phyloP scores from a whole-genome alignment of 1,140 invertebrate genomes.

The Drosophila ananassae region DNA sequence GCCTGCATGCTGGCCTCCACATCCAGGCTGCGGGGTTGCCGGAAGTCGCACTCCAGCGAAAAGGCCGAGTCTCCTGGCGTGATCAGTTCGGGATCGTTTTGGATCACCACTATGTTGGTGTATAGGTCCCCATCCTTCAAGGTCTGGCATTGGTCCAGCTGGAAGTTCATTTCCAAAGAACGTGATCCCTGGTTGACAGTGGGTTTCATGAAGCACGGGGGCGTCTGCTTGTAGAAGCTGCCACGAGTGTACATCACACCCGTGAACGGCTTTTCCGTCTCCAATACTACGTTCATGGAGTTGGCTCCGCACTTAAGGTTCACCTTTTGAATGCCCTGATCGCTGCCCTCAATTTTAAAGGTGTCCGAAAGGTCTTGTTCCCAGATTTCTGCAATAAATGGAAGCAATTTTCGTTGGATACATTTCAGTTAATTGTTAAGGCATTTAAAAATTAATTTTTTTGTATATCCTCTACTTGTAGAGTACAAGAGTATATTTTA shows the following conservation, averaged over 20 bases:
- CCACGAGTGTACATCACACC: slow-evolving; percentile 87
- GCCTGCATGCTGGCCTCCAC: slow-evolving; percentile 85
- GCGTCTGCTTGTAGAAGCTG: slow-evolving; percentile 86
- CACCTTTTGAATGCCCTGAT: slow-evolving; percentile 85
- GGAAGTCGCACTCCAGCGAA: slow-evolving; percentile 87
- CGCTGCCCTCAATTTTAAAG: slow-evolving; percentile 86
- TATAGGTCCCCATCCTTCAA: slow-evolving; percentile 85
- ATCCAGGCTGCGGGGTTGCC: slow-evolving; percentile 84
- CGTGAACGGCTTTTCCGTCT: slow-evolving; percentile 86
- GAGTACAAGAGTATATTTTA: too few relatives aligned
- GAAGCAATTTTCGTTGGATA: slow-evolving; percentile 14
- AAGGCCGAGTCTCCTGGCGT: slow-evolving; percentile 88
- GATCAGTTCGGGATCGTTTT: slow-evolving; percentile 87
- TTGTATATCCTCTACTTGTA: too few relatives aligned
- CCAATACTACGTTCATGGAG: slow-evolving; percentile 85
- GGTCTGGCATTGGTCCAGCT: slow-evolving; percentile 86
- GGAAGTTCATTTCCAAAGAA: slow-evolving; percentile 85
- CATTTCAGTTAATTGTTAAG: not conserved
- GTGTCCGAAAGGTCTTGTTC: slow-evolving; percentile 85
- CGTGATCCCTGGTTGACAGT: slow-evolving; percentile 66
- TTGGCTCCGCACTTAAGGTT: slow-evolving; percentile 85
- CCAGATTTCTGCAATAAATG: slow-evolving; percentile 84
- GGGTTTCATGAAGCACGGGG: slow-evolving; percentile 86
- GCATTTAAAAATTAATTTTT: not conserved
- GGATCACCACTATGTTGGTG: slow-evolving; percentile 86